Evolutionary conservation across 2,888 invertebrate genomes (phyloP).

Genomic region (Pristionchus mayeri): DNA sequence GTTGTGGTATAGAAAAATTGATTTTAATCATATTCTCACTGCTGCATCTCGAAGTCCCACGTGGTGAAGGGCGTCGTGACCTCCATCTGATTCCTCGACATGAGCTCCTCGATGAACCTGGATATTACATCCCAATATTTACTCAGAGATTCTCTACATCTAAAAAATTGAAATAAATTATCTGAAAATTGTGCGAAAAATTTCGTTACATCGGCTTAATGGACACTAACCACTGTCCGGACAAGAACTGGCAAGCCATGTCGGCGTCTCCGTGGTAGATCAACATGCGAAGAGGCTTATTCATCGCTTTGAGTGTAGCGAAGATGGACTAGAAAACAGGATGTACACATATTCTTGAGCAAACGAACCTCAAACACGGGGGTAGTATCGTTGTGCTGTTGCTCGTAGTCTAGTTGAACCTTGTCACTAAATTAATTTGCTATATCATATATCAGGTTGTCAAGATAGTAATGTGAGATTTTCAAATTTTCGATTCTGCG

Average conservation of each 20-base stretch:
- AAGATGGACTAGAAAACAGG: conserved; percentile 20
- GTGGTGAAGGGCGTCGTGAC: conserved; percentile 53
- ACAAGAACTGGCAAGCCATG: conserved; percentile 68
- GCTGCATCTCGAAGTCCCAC: conserved; percentile 62
- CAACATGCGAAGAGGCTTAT: conserved; percentile 56
- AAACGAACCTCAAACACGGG: conserved; percentile 58
- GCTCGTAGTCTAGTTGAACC: conserved; percentile 60
- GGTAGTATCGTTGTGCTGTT: conserved; percentile 69
- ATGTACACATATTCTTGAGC: background rate
- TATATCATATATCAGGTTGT: no score
- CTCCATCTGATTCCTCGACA: conserved; percentile 56
- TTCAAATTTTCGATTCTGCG: no score
- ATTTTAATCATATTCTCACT: conserved; percentile 1
- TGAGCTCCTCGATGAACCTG: conserved; percentile 70
- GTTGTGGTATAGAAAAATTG: no score
- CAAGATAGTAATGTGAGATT: no score
- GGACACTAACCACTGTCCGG: conserved; percentile 70
- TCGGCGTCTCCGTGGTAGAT: conserved; percentile 74
- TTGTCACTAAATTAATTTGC: background rate
- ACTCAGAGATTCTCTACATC: no score
- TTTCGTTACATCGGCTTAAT: no score
- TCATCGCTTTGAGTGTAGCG: background rate
- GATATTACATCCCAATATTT: no score
- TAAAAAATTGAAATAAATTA: background rate
- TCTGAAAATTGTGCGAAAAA: background rate